Percentiles rank a stretch among this genome's conserved stretches.
phyloP scores from a whole-genome alignment of 2,888 invertebrate genomes.

The Dorcus parallelipipedus region DNA sequence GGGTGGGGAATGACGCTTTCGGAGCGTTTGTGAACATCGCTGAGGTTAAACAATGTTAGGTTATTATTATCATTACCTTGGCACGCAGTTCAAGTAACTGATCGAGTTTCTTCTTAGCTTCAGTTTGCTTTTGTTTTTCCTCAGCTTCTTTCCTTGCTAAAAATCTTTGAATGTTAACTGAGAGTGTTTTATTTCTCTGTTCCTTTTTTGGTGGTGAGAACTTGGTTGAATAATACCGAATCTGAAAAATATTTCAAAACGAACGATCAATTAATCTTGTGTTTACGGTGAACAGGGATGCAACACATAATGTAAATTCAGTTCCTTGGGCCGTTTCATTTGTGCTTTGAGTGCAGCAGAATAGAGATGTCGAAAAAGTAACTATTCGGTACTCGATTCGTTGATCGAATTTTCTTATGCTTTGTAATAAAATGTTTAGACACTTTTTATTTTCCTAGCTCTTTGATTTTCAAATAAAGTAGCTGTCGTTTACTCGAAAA shows the following conservation, averaged over 20 bases:
- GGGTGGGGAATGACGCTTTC: no score
- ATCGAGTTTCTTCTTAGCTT: conserved; percentile 64
- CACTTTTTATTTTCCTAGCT: no score
- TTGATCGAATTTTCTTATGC: no score
- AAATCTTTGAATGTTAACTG: conserved; percentile 79
- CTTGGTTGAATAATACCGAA: conserved; percentile 70
- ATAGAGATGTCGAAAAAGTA: no score
- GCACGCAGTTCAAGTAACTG: conserved; percentile 60
- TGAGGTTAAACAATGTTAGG: not conserved
- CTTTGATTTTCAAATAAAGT: no score
- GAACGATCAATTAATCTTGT: not conserved
- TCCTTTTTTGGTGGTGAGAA: conserved; percentile 79
- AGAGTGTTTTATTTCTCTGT: conserved; percentile 66
- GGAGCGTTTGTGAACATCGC: no score
- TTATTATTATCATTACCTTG: conserved; percentile 40
- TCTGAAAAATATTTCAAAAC: conserved; percentile 33
- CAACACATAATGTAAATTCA: not conserved
- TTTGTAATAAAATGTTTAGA: no score
- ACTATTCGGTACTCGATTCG: no score
- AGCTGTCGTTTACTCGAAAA: no score
- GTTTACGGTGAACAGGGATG: not conserved
- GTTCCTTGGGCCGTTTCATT: not conserved
- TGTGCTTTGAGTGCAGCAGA: no score
- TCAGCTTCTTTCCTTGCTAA: conserved; percentile 79
- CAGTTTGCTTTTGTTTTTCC: conserved; percentile 62